Evolutionary conservation across 2,888 invertebrate species (phyloP), one percentile per base, ranked within the genome.

Genomic region (Drosophila stalkeri): DNA sequence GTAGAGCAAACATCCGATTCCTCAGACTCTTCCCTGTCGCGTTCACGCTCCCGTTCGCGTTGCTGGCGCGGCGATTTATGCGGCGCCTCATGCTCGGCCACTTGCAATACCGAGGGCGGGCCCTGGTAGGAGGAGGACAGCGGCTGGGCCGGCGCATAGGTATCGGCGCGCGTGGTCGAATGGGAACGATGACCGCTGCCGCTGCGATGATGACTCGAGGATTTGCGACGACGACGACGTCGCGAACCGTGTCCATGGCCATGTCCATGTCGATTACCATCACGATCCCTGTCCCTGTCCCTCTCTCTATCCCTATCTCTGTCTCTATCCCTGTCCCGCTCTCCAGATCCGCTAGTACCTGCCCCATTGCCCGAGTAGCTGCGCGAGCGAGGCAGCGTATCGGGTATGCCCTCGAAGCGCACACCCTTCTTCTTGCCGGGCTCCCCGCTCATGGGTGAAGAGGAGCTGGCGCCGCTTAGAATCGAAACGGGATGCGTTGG

Each of bases 1-100:
- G 98, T 98, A 46, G 98, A 98, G 92, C 98, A 98, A 90, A 96
- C 96, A 91, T 97, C 97, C 80, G 95, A 96, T 12, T 95, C 95
- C 89, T 96, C 96, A 8, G 96, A 96, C 59, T 92, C 93, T 69
- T 81, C 79, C 0, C 70, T 44, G 0, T 79, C 73, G 0, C 70
- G 51, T 0, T 75, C 84, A 0, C 74, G 16, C 1, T 81, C 84
- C 14, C 82, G 41, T 0, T 86, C 86, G 6, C 81, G 64, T 23
- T 86, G 73, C 73, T 65, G 86, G 7, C 84, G 63, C n/a, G 84
- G 49, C 35, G 78, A 64, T 54, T 77, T 86, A 39, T 77, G 83
- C 14, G 72, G 44, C 27, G 52, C 12, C n/a, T 69, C 81, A 6
- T 60, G 71, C 60, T 2, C 64, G 20, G 83, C 63, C 8, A 77